Conservation (phyloP, 2,113 vertebrate genomes). For the Haemorhous mexicanus region DNA sequence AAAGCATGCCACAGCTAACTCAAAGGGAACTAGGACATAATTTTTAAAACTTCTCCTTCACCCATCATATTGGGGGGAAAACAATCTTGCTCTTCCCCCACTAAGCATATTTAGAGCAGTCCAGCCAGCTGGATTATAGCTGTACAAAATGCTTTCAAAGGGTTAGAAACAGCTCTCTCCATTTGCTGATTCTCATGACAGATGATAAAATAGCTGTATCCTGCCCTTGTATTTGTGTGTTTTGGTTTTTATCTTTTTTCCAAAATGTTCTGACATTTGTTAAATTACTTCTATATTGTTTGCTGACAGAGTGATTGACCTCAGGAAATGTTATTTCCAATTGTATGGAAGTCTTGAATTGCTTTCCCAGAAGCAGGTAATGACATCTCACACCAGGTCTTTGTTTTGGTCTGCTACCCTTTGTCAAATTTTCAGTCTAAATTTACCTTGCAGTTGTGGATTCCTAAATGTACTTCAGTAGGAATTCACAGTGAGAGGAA, state of each 20-base stretch:
- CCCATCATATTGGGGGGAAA: fast-evolving
- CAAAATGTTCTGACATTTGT: not conserved
- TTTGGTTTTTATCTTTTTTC: not conserved
- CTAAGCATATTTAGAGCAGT: not conserved
- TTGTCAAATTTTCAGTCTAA: not conserved
- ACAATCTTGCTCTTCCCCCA: not conserved
- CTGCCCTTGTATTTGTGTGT: not conserved
- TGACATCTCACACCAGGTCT: not conserved
- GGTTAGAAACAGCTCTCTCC: not conserved
- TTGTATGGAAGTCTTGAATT: not conserved
- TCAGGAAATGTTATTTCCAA: not conserved
- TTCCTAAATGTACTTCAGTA: not conserved
- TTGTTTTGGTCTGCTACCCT: not conserved
- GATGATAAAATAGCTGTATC: not conserved
- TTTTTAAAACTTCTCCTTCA: not conserved
- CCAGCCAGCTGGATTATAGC: not conserved
- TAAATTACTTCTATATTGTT: not conserved
- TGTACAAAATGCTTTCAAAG: not conserved
- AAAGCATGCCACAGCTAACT: not conserved
- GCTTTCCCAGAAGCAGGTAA: not conserved
- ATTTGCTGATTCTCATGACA: not conserved
- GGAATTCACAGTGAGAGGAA: not conserved
- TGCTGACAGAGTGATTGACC: not conserved
- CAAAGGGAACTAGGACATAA: not conserved
- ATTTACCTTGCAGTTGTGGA: not conserved